phyloP scores from a whole-genome alignment of 2,888 invertebrate species.

The Chorisops tibialis region DNA sequence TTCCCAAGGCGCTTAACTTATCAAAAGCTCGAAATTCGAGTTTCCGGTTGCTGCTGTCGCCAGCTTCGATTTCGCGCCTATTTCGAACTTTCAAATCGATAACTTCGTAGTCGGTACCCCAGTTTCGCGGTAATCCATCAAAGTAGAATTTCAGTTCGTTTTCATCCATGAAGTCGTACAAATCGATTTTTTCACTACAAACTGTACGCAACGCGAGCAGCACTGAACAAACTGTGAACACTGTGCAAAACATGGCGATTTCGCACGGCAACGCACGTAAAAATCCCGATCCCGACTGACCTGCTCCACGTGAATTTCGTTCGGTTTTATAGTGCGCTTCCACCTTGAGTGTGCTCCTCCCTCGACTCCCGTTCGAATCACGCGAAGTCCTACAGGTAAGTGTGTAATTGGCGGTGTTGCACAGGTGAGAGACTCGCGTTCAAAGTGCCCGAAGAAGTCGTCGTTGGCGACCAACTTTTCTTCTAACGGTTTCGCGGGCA shows the following conservation, averaged over 20 bases:
- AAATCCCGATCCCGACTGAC: conserved; percentile 19
- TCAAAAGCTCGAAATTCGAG: conserved; percentile 16
- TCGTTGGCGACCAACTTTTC: no score
- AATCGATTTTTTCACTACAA: conserved; percentile 7
- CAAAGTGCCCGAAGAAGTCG: no score
- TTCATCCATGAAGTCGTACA: conserved; percentile 31
- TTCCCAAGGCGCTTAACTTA: conserved; percentile 40
- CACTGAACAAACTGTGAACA: neutral
- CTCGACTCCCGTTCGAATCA: conserved; percentile 2
- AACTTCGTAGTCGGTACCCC: conserved; percentile 58
- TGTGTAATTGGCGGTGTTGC: neutral
- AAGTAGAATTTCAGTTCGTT: conserved; percentile 52
- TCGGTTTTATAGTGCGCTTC: conserved; percentile 22
- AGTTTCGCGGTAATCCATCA: conserved; percentile 41
- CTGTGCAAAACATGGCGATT: neutral
- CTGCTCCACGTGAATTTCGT: conserved; percentile 15
- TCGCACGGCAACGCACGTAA: conserved; percentile 1
- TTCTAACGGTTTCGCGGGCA: no score
- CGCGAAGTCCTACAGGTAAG: conserved; percentile 5
- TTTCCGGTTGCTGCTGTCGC: conserved; percentile 1
- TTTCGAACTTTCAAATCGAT: conserved; percentile 56
- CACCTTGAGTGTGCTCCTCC: no score
- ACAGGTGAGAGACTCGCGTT: no score
- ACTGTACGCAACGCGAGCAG: neutral
- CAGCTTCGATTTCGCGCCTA: neutral